A percentile compares a stretch with the other conserved stretches of the same genome.
Evolutionary conservation across 2,888 invertebrate genomes (phyloP).

Genomic region (Drosophila setosimentum): DNA sequence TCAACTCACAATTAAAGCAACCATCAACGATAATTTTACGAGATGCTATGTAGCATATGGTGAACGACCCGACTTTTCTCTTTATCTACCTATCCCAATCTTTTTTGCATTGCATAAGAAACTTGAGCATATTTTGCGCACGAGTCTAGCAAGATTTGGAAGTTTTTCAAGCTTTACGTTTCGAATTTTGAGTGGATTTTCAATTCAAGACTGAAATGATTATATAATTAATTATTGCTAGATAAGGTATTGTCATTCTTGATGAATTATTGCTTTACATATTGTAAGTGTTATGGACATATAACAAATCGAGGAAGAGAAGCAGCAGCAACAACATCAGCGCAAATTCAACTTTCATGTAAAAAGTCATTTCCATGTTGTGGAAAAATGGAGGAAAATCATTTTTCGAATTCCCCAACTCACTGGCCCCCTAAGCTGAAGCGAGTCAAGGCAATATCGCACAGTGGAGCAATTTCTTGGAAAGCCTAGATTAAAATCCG

Average conservation of each 20-base stretch:
- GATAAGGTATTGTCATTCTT: slow-evolving; percentile 34
- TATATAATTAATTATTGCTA: slow-evolving; percentile 49
- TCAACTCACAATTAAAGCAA: slow-evolving; percentile 39
- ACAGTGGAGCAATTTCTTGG: slow-evolving; percentile 9
- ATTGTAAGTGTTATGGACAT: slow-evolving; percentile 34
- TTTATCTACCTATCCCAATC: slow-evolving; percentile 18
- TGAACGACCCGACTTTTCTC: neutral
- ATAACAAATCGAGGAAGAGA: slow-evolving; percentile 10
- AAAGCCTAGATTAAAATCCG: neutral
- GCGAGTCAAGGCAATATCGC: neutral
- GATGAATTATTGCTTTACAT: slow-evolving; percentile 47
- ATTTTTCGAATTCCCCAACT: slow-evolving; percentile 57
- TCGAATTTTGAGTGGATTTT: slow-evolving; percentile 3
- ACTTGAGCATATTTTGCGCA: slow-evolving; percentile 7
- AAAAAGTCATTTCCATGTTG: slow-evolving; percentile 63
- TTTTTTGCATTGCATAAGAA: slow-evolving; percentile 8
- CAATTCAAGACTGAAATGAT: slow-evolving; percentile 3
- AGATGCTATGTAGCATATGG: slow-evolving; percentile 9
- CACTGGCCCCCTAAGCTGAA: slow-evolving; percentile 5
- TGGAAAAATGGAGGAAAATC: slow-evolving; percentile 60
- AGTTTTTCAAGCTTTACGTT: neutral
- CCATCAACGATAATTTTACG: slow-evolving; percentile 29
- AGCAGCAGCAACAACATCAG: neutral
- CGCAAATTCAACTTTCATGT: slow-evolving; percentile 36
- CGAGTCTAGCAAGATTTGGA: neutral